Conservation (phyloP, 2,113 vertebrate species). For the Pachyramphus minor region DNA sequence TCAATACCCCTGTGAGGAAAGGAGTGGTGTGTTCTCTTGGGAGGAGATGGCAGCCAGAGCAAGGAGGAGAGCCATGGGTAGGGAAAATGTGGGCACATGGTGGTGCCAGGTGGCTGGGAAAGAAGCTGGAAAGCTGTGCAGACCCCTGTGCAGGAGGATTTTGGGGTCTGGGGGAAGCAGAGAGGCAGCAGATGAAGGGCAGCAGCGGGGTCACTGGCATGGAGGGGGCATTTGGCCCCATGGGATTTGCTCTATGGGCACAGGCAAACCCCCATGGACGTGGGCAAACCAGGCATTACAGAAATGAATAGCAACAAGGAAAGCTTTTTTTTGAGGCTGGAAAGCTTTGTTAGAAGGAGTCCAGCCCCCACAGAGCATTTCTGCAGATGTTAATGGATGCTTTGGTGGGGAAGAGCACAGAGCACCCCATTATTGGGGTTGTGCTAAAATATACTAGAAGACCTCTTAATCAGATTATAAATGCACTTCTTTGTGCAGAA, state of each 20-base stretch:
- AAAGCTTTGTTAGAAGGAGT: neutral
- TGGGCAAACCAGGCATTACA: neutral
- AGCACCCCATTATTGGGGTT: neutral
- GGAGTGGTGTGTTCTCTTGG: rapidly evolving
- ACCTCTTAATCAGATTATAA: neutral
- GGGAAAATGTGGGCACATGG: neutral
- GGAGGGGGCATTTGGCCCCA: too few species aligned
- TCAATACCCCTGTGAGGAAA: neutral
- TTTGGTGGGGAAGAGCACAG: neutral
- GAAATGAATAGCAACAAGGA: neutral
- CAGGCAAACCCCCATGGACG: rapidly evolving
- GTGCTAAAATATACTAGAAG: neutral
- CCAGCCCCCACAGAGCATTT: rapidly evolving
- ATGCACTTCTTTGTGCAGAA: neutral
- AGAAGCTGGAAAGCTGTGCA: neutral
- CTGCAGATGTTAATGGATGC: neutral
- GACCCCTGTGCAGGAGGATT: neutral
- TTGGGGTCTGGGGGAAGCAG: neutral
- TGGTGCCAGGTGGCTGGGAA: neutral
- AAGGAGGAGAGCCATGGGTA: neutral
- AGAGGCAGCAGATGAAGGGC: too few species aligned
- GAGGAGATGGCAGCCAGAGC: rapidly evolving
- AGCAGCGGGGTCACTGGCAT: neutral
- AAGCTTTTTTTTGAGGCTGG: neutral
- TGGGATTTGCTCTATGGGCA: neutral